phyloP scores from a whole-genome alignment of 2,113 vertebrate species.

The Nothocercus julius region DNA sequence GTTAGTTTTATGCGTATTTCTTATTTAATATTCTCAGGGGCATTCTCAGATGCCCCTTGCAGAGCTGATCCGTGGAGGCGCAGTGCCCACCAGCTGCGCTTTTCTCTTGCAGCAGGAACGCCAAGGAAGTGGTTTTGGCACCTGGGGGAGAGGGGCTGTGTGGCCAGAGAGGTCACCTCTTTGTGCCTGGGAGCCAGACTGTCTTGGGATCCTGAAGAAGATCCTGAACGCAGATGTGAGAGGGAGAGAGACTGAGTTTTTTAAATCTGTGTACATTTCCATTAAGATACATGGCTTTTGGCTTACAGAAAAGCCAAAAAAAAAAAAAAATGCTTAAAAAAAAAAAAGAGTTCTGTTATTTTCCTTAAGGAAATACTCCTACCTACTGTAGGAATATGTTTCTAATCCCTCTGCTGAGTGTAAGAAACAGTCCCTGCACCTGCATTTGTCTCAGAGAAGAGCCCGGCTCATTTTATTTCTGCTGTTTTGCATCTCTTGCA shows the following conservation, averaged over 20 bases:
- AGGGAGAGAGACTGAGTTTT: not conserved
- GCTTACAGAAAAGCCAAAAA: too few species aligned
- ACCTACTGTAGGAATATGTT: not conserved
- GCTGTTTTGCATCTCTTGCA: not conserved
- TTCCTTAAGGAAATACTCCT: not conserved
- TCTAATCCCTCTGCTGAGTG: not conserved
- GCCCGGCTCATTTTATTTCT: too few species aligned
- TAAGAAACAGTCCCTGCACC: not conserved
- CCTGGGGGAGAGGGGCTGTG: not conserved
- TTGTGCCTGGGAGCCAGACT: not conserved
- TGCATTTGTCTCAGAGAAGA: not conserved
- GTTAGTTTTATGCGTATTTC: not conserved
- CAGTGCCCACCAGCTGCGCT: not conserved
- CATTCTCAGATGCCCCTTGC: not conserved
- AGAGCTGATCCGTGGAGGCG: not conserved
- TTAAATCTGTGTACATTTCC: not conserved
- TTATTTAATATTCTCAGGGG: not conserved
- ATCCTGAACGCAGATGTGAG: not conserved
- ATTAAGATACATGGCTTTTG: not conserved
- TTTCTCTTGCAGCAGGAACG: fast-evolving
- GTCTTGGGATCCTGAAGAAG: not conserved
- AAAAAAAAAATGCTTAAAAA: too few species aligned
- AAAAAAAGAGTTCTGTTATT: not conserved
- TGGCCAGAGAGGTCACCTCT: not conserved
- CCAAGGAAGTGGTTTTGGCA: not conserved